A percentile compares a stretch with the other conserved stretches of the same genome.
Evolutionary conservation across 1,140 invertebrate species (phyloP).

Genomic region (Bombus cullumanus): DNA sequence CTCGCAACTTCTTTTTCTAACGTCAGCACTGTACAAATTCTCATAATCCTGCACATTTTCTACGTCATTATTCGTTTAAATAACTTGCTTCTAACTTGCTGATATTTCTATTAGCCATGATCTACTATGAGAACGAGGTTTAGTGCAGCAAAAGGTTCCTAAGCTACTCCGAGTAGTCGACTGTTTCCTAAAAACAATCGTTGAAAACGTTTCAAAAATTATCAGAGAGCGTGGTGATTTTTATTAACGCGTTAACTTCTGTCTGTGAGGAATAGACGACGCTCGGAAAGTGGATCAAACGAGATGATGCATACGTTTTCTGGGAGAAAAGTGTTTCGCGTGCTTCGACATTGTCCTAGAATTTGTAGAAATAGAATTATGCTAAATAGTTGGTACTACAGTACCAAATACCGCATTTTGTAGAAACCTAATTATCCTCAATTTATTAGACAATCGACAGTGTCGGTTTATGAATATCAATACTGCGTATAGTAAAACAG

Average conservation of each 20-base stretch:
- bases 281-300: neutral
- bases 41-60: too few relatives aligned
- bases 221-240: rapidly evolving
- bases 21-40: neutral
- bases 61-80: too few relatives aligned
- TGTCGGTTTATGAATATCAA: neutral
- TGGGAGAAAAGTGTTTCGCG: constrained; percentile 46
- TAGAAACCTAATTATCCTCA: too few relatives aligned
- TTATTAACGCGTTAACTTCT: neutral
- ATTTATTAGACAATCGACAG: too few relatives aligned
- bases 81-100: too few relatives aligned
- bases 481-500: too few relatives aligned
- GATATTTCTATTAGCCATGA: too few relatives aligned
- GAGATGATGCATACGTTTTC: neutral
- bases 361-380: neutral
- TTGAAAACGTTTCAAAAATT: neutral
- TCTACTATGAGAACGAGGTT: too few relatives aligned
- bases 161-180: too few relatives aligned
- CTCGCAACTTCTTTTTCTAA: neutral
- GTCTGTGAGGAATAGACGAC: neutral
- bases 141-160: too few relatives aligned
- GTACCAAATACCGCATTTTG: neutral
- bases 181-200: neutral
- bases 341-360: neutral
- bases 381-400: too few relatives aligned